These are phyloP conservation scores for Ridgeia piscesae DNA, from an alignment of 1,140 invertebrate genomes.

Conservation along the genomic window DNA sequence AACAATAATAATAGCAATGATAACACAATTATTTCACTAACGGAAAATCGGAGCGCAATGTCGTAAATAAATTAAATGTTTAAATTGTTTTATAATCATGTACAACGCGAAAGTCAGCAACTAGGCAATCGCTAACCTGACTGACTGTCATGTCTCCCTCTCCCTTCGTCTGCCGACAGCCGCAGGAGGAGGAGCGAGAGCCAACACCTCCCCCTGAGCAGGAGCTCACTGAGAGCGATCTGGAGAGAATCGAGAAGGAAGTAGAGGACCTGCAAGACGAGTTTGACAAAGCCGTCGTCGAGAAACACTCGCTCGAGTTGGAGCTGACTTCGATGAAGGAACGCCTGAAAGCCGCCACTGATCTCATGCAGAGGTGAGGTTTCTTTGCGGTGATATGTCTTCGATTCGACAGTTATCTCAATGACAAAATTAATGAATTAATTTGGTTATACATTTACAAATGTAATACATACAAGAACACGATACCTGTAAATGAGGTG, in stretches of 20 bases:
- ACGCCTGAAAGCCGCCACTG: constrained; percentile 55
- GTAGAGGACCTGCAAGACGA: constrained; percentile 48
- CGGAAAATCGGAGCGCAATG: no score
- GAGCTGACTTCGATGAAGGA: constrained; percentile 56
- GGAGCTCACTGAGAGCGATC: constrained; percentile 48
- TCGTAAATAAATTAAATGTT: no score
- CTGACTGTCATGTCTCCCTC: not conserved
- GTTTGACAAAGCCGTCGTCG: constrained; percentile 54
- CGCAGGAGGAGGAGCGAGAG: constrained; percentile 44
- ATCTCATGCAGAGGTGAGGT: constrained; percentile 50
- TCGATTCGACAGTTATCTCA: not conserved
- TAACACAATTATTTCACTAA: no score
- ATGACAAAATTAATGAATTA: no score
- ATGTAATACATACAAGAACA: no score
- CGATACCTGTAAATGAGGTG: no score
- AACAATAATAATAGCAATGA: no score
- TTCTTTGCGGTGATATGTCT: not conserved
- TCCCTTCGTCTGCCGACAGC: not conserved
- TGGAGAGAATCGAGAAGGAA: constrained; percentile 49
- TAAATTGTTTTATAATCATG: no score
- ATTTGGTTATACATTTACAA: no score
- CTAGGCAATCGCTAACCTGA: no score
- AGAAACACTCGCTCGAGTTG: constrained; percentile 55
- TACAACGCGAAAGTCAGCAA: no score
- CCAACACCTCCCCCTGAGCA: constrained; percentile 43